A percentile compares a stretch with the other conserved stretches of the same genome.
Evolutionary conservation across 2,113 vertebrate genomes (phyloP).

Genomic region (Corythornis vintsioides): DNA sequence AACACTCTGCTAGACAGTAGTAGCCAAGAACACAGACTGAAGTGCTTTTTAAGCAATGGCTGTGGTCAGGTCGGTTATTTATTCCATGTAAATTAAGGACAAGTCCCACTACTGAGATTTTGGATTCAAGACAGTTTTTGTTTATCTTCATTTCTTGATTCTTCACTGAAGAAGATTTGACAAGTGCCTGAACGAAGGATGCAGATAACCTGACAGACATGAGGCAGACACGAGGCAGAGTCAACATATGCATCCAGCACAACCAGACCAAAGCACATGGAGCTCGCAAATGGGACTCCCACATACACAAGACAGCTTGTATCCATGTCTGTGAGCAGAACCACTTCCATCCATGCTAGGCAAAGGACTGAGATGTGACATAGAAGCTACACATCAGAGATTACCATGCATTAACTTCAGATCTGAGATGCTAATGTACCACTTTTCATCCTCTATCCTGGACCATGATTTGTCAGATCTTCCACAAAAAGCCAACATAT

Average conservation of each 20-base stretch:
- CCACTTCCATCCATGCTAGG: neutral
- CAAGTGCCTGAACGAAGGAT: neutral
- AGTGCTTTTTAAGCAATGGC: neutral
- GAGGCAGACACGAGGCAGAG: neutral
- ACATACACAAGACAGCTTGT: neutral
- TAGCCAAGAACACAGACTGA: rapidly evolving
- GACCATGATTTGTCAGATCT: neutral
- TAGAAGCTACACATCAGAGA: neutral
- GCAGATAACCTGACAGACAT: rapidly evolving
- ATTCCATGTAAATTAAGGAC: neutral
- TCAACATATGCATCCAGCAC: neutral
- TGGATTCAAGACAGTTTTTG: neutral
- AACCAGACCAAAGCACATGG: rapidly evolving
- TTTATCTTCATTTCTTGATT: neutral
- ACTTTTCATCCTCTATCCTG: neutral
- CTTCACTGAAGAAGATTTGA: neutral
- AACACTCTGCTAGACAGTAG: neutral
- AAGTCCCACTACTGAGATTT: neutral
- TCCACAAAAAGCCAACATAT: neutral
- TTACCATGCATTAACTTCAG: neutral
- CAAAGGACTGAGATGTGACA: neutral
- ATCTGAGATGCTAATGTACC: neutral
- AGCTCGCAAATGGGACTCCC: neutral
- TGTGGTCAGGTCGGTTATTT: neutral
- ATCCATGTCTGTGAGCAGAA: neutral